Evolutionary conservation across 2,797 vertebrate genomes (phyloP).

Genomic region (Artibeus jamaicensis): DNA sequence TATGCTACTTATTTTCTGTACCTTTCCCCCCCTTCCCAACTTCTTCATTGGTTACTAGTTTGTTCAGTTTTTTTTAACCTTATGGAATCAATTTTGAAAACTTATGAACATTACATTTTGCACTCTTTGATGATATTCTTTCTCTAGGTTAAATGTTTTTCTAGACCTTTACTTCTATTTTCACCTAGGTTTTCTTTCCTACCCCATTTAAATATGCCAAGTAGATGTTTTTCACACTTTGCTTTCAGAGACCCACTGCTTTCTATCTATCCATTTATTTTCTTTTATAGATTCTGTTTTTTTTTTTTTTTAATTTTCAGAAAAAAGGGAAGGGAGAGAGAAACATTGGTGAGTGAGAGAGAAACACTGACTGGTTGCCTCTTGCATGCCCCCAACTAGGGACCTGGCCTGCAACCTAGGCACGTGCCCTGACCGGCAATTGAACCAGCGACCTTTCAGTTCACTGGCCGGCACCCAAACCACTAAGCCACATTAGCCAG

Average conservation of each 20-base stretch:
- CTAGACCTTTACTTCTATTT: neutral
- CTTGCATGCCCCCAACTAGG: neutral
- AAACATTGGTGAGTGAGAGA: too few relatives aligned
- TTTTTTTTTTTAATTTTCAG: neutral
- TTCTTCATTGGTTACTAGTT: neutral
- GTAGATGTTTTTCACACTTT: neutral
- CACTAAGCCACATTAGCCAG: neutral
- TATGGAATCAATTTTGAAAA: neutral
- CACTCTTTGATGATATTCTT: neutral
- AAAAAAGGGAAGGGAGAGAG: neutral
- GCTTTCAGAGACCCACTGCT: neutral
- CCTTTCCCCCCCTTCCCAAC: too few relatives aligned
- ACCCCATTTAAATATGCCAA: neutral
- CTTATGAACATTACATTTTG: neutral
- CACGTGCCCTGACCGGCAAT: neutral
- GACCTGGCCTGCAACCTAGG: too few relatives aligned
- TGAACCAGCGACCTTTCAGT: neutral
- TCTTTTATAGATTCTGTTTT: neutral
- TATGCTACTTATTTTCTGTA: too few relatives aligned
- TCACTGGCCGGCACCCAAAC: neutral
- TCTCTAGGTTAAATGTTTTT: neutral
- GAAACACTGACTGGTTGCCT: neutral
- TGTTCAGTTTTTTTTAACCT: neutral
- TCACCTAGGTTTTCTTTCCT: neutral
- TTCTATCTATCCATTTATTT: neutral